Conservation (phyloP, 2,113 vertebrate genomes). For the Atractosteus spatula region DNA sequence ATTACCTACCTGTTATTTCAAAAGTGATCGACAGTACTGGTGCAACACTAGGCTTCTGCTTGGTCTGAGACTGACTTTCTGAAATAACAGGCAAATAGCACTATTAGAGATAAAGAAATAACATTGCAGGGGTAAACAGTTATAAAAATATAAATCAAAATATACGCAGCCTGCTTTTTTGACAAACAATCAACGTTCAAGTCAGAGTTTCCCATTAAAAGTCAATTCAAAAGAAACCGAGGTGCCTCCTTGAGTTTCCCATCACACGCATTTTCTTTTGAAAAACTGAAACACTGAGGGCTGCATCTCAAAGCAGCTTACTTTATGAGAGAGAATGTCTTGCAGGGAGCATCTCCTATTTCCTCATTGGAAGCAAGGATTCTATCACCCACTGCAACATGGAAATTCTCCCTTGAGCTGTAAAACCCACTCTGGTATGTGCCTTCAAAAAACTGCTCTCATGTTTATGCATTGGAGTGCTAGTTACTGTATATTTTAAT, state of each 20-base stretch:
- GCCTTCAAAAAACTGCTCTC: slow-evolving; percentile 41
- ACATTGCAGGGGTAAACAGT: slow-evolving; percentile 12
- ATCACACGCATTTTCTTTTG: neutral
- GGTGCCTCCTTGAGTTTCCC: no score
- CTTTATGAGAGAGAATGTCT: neutral
- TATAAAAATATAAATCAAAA: slow-evolving; percentile 26
- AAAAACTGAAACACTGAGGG: neutral
- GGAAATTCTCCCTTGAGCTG: slow-evolving; percentile 25
- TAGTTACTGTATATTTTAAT: slow-evolving; percentile 52
- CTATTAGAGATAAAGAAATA: slow-evolving; percentile 49
- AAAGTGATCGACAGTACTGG: slow-evolving; percentile 84
- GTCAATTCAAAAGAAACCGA: no score
- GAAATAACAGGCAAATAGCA: slow-evolving; percentile 75
- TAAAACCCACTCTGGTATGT: slow-evolving; percentile 40
- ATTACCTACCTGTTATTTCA: slow-evolving; percentile 83
- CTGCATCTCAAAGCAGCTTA: neutral
- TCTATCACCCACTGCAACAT: neutral
- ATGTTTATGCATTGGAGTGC: slow-evolving; percentile 42
- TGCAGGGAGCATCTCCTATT: neutral
- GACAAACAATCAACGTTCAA: neutral
- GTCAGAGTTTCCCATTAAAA: neutral
- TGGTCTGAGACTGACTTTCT: slow-evolving; percentile 79
- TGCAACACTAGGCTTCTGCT: slow-evolving; percentile 74
- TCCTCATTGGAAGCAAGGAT: neutral
- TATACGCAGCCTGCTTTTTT: neutral